These are phyloP conservation scores for Vimba vimba DNA, from an alignment of 2,113 vertebrate genomes.

Conservation along the genomic window DNA sequence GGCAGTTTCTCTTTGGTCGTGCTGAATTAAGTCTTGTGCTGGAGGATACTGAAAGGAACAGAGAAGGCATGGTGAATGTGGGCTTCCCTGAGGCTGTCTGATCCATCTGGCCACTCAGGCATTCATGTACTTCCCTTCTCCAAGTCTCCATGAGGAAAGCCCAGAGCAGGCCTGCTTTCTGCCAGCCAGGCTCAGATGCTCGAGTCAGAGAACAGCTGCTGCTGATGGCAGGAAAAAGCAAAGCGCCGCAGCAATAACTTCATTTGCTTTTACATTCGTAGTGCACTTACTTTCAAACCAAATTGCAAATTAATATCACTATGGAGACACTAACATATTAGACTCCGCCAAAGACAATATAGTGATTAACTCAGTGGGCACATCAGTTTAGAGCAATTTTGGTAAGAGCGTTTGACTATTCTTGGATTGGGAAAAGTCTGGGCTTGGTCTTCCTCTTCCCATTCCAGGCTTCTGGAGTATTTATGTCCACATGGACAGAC, in stretches of 20 bases:
- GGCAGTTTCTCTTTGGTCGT: neutral
- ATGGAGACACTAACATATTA: neutral
- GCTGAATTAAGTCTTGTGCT: neutral
- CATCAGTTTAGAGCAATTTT: neutral
- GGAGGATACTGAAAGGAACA: neutral
- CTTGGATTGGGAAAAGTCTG: neutral
- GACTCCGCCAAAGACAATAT: neutral
- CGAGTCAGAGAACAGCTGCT: slow-evolving; percentile 29
- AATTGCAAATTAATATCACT: neutral
- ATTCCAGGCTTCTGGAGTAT: neutral
- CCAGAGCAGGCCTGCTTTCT: neutral
- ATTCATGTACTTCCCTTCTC: neutral
- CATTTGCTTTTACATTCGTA: neutral
- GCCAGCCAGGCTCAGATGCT: slow-evolving; percentile 17
- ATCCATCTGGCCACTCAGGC: slow-evolving; percentile 21
- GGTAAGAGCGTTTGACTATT: neutral
- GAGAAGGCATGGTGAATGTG: neutral
- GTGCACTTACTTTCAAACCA: neutral
- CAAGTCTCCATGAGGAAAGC: slow-evolving; percentile 12
- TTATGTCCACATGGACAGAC: slow-evolving; percentile 9
- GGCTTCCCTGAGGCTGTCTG: slow-evolving; percentile 1
- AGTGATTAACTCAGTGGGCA: neutral
- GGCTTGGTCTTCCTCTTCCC: neutral
- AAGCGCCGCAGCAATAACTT: neutral
- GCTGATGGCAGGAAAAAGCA: slow-evolving; percentile 22